phyloP scores from a whole-genome alignment of 2,888 invertebrate species.

The Portevinia maculata region DNA sequence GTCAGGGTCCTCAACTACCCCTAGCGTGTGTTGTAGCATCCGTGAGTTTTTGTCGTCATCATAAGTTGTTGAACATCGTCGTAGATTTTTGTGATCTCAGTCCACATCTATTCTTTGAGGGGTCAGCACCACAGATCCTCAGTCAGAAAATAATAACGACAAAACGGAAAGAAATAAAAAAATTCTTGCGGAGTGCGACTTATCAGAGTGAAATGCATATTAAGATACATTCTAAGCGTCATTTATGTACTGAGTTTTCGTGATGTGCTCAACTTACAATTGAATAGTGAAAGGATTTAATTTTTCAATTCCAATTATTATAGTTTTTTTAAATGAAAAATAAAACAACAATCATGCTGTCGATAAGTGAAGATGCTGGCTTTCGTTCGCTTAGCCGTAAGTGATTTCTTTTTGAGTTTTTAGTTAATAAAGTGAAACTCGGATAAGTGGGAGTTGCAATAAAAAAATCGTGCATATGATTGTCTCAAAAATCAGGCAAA shows the following conservation, averaged over 20 bases:
- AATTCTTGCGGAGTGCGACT: too few species aligned
- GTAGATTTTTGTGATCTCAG: conserved; percentile 79
- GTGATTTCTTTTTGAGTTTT: conserved; percentile 74
- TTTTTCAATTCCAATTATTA: conserved; percentile 22
- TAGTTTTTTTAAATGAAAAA: conserved; percentile 56
- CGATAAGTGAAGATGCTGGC: conserved; percentile 83
- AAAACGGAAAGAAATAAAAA: conserved; percentile 55
- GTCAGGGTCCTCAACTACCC: conserved; percentile 73
- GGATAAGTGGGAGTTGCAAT: conserved; percentile 4
- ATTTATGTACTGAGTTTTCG: conserved; percentile 20
- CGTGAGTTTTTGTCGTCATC: conserved; percentile 72
- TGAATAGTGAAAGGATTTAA: conserved; percentile 45
- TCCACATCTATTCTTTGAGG: conserved; percentile 82
- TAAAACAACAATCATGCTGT: conserved; percentile 78
- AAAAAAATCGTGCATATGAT: not conserved
- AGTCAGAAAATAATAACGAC: conserved; percentile 43
- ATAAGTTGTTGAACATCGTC: conserved; percentile 75
- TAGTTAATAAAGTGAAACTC: not conserved
- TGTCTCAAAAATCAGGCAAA: not conserved
- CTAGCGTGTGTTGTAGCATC: conserved; percentile 38
- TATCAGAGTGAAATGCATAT: conserved; percentile 30
- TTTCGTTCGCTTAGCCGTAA: conserved; percentile 83
- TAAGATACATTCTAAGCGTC: conserved; percentile 30
- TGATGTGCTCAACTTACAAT: conserved; percentile 45
- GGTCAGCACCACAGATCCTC: conserved; percentile 79